Conservation (phyloP, 2,797 vertebrate genomes). For the Gouania willdenowi region DNA sequence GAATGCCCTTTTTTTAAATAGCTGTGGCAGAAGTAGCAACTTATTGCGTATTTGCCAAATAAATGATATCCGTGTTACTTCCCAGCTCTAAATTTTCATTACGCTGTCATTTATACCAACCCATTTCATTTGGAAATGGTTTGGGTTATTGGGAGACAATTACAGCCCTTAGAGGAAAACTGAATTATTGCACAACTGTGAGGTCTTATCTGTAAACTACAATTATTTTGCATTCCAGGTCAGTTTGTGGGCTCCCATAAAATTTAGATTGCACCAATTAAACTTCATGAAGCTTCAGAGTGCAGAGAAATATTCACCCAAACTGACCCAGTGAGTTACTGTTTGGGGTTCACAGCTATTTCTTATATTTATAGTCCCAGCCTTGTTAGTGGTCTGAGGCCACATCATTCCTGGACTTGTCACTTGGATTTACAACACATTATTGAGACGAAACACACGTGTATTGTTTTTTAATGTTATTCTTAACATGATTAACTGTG, state of each 20-base stretch:
- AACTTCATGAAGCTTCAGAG: constrained; percentile 37
- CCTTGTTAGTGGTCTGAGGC: constrained; percentile 57
- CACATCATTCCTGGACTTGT: constrained; percentile 47
- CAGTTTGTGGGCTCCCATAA: constrained; percentile 69
- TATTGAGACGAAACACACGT: constrained; percentile 48
- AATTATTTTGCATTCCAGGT: constrained; percentile 69
- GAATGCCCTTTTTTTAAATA: too few species aligned
- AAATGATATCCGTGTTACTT: too few species aligned
- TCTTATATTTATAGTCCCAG: constrained; percentile 46
- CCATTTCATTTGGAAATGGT: constrained; percentile 29
- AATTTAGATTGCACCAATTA: constrained; percentile 63
- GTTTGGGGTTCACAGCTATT: constrained; percentile 50
- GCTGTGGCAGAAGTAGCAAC: too few species aligned
- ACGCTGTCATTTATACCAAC: constrained; percentile 17
- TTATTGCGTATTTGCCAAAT: too few species aligned
- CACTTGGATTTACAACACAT: constrained; percentile 39
- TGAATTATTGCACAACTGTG: constrained; percentile 23
- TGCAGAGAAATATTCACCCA: constrained; percentile 32
- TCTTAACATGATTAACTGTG: constrained; percentile 18
- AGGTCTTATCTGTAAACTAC: constrained; percentile 54
- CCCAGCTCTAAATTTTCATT: too few species aligned
- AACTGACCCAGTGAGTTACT: constrained; percentile 38
- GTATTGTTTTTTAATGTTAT: constrained; percentile 25
- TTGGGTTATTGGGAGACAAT: constrained; percentile 26
- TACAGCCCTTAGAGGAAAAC: constrained; percentile 30